Evolutionary conservation across 2,797 vertebrate genomes (phyloP), one percentile per base, ranked within the genome.

Genomic region (Leptoclinus maculatus): DNA sequence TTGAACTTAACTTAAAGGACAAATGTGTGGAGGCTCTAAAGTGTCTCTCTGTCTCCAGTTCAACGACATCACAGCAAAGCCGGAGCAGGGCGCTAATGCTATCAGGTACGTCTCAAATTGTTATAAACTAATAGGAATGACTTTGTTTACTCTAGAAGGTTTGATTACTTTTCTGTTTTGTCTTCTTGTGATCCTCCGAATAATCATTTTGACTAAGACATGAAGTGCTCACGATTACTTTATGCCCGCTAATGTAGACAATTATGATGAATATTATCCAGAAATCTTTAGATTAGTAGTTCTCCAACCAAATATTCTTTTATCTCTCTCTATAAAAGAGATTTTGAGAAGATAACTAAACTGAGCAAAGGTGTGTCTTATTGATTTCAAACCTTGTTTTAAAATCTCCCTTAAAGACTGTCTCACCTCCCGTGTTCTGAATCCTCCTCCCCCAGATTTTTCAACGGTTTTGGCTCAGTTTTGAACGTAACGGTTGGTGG

Each of bases 41-140:
- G 2, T 66, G 0, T 66, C 39, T 81, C 71, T 64, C 54, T 70
- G 3, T 83, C 49, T 57, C 21, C 85, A 96, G 90, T 38, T 80
- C 1, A 19, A 36, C 0, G 95, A 95, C 66, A 82, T 87, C 66
- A 75, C 0, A 0, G 0, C 49, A 39, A 99, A 99, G 86, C 97
- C 98, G 60, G 94, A 94, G 0, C 69, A 96, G 84, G 97, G 97
- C 21, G 71, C 71, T 3, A 99, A 97, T 66, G 87, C 93, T 0
- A 90, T 99, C 89, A 98, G 97, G 98, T 95, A 87, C 79, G 90
- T 87, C 53, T 67, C 21, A 38, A 53, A 17, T 8, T 4, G 1
- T 23, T 9, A 5, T 12, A 19, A 45, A 29, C 9, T 21, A 7
- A 16, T 16, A 23, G 29, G n/a, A 64, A 29, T n/a, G 21, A n/a